Base-by-base conservation (phyloP, 1,140 invertebrate genomes). In the Leptestheria dahalacensis region DNA sequence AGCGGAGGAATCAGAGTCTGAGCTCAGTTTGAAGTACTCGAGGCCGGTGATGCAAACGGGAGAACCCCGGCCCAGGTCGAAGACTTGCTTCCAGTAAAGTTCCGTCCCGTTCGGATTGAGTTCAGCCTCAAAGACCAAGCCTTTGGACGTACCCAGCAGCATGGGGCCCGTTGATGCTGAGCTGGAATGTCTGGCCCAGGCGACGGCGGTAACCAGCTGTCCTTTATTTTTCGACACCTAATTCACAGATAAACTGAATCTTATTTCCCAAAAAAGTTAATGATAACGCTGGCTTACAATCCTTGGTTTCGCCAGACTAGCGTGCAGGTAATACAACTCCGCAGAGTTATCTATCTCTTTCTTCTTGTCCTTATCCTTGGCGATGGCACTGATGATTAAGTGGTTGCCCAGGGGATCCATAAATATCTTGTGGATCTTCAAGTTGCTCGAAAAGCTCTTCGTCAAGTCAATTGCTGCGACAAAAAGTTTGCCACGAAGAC, bases 41-140 rank as follows among this genome's bases (percentile, higher is more conserved):
- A 96, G 75, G 0, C 88, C 88, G 48, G 86, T 92, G 33, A 97
- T 87, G 1, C 87, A 81, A 52, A 81, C 83, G 50, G 84, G 78
- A 48, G 74, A 74, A 0, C 79, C 81, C 74, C 83, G 82, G 10
- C 87, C 86, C 61, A 94, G 79, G 69, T 91, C 89, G 68, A 91
- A 93, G 41, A 94, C 88, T 79, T 92, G 88, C 75, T 85, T 89
- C 76, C 85, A 86, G 74, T 91, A 90, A 65, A 86, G 82, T 67
- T 93, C 88, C 57, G 82, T 71, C 67, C 80, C 83, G 41, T 86
- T 83, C 23, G 81, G 73, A 26, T 80, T 79, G 48, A 97, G 75
- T 71, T 94, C 90, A 1, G 86, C 88, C 71, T 96, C 92, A 72
- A 93, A 83, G 64, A 97, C 86, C n/a, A 90, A 70, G 21, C 91